A percentile compares a stretch with the other conserved stretches of the same genome.
phyloP scores from a whole-genome alignment of 2,888 invertebrate genomes.

The Thysanoteuthis rhombus region DNA sequence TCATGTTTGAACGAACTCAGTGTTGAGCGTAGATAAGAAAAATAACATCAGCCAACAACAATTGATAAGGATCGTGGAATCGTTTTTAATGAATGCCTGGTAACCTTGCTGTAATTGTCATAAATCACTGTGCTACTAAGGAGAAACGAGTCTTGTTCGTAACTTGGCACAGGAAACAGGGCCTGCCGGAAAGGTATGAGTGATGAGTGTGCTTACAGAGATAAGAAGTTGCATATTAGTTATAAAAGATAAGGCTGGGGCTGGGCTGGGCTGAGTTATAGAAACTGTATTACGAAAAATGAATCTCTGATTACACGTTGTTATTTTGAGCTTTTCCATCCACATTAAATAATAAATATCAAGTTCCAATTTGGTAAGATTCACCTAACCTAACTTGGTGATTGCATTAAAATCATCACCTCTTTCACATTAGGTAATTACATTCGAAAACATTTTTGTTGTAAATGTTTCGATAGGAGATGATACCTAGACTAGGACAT shows the following conservation, averaged over 20 bases:
- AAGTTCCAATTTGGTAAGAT: no score
- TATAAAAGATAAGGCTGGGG: not conserved
- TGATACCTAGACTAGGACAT: no score
- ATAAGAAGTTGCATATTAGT: not conserved
- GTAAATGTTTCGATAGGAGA: no score
- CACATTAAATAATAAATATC: not conserved
- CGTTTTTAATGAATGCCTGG: not conserved
- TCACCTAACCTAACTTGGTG: no score
- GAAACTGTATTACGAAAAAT: not conserved
- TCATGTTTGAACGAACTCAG: no score
- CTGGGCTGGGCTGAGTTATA: not conserved
- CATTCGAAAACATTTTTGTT: no score
- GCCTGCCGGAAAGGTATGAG: not conserved
- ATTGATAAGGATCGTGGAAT: no score
- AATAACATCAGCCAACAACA: no score
- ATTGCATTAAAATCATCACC: no score
- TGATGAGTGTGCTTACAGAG: not conserved
- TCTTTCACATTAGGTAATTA: no score
- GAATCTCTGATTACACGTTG: not conserved
- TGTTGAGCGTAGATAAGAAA: no score
- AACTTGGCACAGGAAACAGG: not conserved
- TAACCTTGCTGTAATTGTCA: not conserved
- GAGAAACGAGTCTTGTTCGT: not conserved
- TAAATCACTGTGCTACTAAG: not conserved
- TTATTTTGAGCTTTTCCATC: not conserved